Percentiles rank a stretch among this genome's conserved stretches.
Evolutionary conservation across 2,888 invertebrate genomes (phyloP).

Genomic region (Drosophila emarginata): DNA sequence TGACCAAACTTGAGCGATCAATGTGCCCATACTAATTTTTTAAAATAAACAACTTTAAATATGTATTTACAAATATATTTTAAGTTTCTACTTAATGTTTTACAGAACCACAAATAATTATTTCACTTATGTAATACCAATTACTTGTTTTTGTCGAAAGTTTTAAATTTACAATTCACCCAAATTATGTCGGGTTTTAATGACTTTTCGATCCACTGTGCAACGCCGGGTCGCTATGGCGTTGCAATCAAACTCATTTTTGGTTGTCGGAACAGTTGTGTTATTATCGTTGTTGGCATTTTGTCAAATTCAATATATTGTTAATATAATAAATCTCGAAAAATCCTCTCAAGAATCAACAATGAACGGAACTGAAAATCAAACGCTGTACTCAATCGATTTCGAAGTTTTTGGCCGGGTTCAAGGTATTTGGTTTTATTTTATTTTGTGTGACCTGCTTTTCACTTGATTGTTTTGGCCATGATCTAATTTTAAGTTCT

Average conservation of each 20-base stretch:
- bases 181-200: neutral
- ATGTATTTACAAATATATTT: no score
- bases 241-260: slow-evolving; percentile 47
- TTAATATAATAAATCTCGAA: neutral
- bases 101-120: no score
- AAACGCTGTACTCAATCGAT: slow-evolving; percentile 53
- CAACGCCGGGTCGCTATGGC: slow-evolving; percentile 53
- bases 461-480: neutral
- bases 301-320: neutral
- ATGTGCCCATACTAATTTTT: no score
- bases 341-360: neutral
- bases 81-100: no score
- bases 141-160: no score
- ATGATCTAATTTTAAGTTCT: slow-evolving; percentile 13
- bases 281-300: slow-evolving; percentile 15
- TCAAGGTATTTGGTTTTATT: slow-evolving; percentile 66
- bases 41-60: no score
- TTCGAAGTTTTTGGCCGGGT: slow-evolving; percentile 79
- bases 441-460: slow-evolving; percentile 19
- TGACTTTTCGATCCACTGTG: neutral
- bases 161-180: no score
- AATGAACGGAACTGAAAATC: slow-evolving; percentile 34
- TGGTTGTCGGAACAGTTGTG: slow-evolving; percentile 33
- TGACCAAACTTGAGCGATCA: no score
- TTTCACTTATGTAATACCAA: no score